Conservation (phyloP, 2,888 invertebrate genomes). For the Drosophila picticornis region DNA sequence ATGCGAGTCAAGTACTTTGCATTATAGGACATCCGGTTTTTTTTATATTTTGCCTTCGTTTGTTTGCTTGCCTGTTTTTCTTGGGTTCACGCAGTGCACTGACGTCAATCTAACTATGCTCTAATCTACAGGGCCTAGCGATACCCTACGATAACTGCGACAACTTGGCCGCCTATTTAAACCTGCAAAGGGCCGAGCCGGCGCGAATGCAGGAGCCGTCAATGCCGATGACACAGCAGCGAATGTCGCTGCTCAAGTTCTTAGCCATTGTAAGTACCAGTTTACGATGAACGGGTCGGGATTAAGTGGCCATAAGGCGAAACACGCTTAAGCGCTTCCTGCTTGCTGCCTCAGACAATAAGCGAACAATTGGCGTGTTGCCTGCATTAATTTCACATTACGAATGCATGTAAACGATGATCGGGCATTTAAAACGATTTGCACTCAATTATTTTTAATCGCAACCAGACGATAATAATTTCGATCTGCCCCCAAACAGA, state of each 20-base stretch:
- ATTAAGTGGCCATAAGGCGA: constrained; percentile 1
- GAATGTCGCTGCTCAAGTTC: constrained; percentile 88
- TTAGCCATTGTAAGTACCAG: constrained; percentile 91
- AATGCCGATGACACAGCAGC: constrained; percentile 68
- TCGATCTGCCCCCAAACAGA: constrained; percentile 18
- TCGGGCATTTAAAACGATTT: constrained; percentile 50
- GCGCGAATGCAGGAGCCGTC: constrained; percentile 41
- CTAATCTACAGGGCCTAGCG: constrained; percentile 76
- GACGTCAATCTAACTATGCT: constrained; percentile 36
- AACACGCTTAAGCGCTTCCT: constrained; percentile 51
- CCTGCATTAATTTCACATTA: constrained; percentile 72
- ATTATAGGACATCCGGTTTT: not conserved
- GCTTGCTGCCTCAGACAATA: constrained; percentile 68
- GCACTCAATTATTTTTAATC: constrained; percentile 66
- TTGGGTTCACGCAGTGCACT: constrained; percentile 37
- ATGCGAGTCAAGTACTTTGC: not conserved
- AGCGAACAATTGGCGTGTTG: constrained; percentile 54
- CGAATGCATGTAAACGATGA: constrained; percentile 27
- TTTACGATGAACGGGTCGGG: not conserved
- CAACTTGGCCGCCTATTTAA: constrained; percentile 82
- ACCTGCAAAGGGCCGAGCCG: constrained; percentile 57
- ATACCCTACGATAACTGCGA: constrained; percentile 75
- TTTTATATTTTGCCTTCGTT: constrained; percentile 21
- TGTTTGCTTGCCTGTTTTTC: constrained; percentile 1
- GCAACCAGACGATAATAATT: constrained; percentile 40